phyloP scores from a whole-genome alignment of 1,140 invertebrate genomes.

The Drosophila takahashii region DNA sequence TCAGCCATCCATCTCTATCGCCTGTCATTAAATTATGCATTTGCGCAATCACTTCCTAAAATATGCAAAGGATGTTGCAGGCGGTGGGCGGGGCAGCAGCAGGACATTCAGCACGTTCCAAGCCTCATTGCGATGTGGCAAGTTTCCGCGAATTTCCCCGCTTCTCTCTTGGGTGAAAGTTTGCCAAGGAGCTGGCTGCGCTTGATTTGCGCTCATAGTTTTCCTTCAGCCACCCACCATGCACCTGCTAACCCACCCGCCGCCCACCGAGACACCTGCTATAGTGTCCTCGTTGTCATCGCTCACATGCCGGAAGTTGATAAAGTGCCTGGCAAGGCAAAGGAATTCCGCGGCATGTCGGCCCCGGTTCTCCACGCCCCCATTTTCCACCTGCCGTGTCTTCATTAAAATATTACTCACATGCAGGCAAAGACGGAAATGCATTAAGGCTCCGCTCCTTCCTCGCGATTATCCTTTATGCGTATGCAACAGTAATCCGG shows the following conservation, averaged over 20 bases:
- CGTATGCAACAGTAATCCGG: conserved; percentile 29
- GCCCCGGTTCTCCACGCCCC: background rate
- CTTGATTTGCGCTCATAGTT: conserved; percentile 70
- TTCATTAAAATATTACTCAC: conserved; percentile 77
- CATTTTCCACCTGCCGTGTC: conserved; percentile 45
- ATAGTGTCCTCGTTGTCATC: conserved; percentile 51
- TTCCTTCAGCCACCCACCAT: background rate
- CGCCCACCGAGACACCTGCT: conserved; percentile 22
- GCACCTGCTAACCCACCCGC: background rate
- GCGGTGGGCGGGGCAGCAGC: conserved; percentile 8
- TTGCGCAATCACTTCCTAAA: conserved; percentile 80
- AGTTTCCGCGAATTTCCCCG: conserved; percentile 48
- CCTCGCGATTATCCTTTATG: conserved; percentile 25
- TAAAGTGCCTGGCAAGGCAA: conserved; percentile 72
- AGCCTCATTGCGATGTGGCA: conserved; percentile 62
- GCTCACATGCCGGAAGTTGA: conserved; percentile 79
- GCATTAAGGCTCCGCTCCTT: conserved; percentile 55
- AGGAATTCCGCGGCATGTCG: conserved; percentile 70
- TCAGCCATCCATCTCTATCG: conserved; percentile 54
- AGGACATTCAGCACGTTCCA: conserved; percentile 42
- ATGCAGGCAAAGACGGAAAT: conserved; percentile 61
- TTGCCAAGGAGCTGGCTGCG: conserved; percentile 54
- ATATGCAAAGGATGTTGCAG: conserved; percentile 60
- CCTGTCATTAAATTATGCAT: conserved; percentile 81
- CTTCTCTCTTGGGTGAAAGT: conserved; percentile 33